Base-by-base conservation (phyloP, 2,888 invertebrate species). In the Vannuccia rotundouncinata region DNA sequence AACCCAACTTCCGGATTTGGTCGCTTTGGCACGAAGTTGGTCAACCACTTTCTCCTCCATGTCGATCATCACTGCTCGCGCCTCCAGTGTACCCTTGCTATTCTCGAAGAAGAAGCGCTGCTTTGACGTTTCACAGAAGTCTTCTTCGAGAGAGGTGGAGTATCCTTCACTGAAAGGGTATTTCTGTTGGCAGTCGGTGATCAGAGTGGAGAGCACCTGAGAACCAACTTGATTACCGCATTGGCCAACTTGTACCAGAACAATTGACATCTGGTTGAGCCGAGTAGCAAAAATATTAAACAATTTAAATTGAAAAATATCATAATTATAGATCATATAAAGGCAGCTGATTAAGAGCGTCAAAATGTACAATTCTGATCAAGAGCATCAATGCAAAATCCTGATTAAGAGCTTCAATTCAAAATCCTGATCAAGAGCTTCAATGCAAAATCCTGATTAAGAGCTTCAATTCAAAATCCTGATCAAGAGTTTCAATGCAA, bases 151-250 rank as follows among this genome's bases (percentile, higher is more conserved):
- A 30, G n/a, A 29, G 30, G 17, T 29, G 30, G 13, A 13, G 1
- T 74, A 29, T 29, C 31, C 75, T 10, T 1, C 22, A 17, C 22
- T 74, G 1, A 30, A 1, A 28, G 13, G 29, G 22, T 30, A 29
- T 29, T 74, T 13, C 75, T 29, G 1, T 1, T 27, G 22, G 22
- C 75, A 74, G 30, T 74, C 75, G 30, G 29, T 25, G 27, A 29
- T 13, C 17, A 74, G 29, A 28, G 75, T 74, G 2, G 29, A n/a
- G 75, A 74, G 30, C 17, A 74, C 29, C 29, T 30, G 29, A 74
- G 29, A 74, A 22, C 88, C 89, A 27, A 88, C 85, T 83, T 89
- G 88, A 83, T 89, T 89, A 17, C 89, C 89, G 85, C 88, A 89
- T 83, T 89, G 88, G 30, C 89, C 89, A 59, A 89, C 81, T 83